A percentile compares a stretch with the other conserved stretches of the same genome.
Conservation (phyloP, 2,888 invertebrate species). For the Zhengitettix transpicula region DNA sequence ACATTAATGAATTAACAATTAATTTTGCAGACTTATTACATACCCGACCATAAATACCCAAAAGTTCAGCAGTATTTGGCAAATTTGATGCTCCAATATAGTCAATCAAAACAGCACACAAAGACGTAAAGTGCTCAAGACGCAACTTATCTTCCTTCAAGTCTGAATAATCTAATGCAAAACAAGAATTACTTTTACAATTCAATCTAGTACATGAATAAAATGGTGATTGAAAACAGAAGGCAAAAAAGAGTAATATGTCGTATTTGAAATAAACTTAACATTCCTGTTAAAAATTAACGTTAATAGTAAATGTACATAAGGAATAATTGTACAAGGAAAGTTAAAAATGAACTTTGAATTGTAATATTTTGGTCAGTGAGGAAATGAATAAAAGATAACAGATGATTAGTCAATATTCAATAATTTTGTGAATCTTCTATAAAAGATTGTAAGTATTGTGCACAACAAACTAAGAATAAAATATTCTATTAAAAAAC, state of each 20-base stretch:
- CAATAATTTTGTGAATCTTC: too few relatives aligned
- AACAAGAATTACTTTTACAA: not conserved
- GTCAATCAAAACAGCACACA: slow-evolving; percentile 53
- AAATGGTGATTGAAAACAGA: not conserved
- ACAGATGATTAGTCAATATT: too few relatives aligned
- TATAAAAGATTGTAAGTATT: too few relatives aligned
- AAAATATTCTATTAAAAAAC: too few relatives aligned
- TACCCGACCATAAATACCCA: slow-evolving; percentile 78
- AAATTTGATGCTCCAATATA: slow-evolving; percentile 51
- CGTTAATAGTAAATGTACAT: too few relatives aligned
- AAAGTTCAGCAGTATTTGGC: slow-evolving; percentile 58
- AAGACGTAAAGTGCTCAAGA: slow-evolving; percentile 61
- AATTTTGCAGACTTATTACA: slow-evolving; percentile 19
- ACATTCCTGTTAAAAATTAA: too few relatives aligned
- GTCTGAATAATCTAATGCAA: slow-evolving; percentile 55
- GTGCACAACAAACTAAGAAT: too few relatives aligned
- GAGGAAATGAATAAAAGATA: too few relatives aligned
- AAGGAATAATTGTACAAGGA: too few relatives aligned
- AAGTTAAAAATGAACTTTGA: too few relatives aligned
- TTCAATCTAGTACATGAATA: not conserved
- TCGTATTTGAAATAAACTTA: not conserved
- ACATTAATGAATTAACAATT: too few relatives aligned
- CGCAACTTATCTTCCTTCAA: slow-evolving; percentile 55
- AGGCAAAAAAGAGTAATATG: not conserved
- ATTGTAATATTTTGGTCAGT: too few relatives aligned